These are phyloP conservation scores for Drosophila hamatofila DNA, from an alignment of 2,888 invertebrate genomes.

Conservation along the genomic window DNA sequence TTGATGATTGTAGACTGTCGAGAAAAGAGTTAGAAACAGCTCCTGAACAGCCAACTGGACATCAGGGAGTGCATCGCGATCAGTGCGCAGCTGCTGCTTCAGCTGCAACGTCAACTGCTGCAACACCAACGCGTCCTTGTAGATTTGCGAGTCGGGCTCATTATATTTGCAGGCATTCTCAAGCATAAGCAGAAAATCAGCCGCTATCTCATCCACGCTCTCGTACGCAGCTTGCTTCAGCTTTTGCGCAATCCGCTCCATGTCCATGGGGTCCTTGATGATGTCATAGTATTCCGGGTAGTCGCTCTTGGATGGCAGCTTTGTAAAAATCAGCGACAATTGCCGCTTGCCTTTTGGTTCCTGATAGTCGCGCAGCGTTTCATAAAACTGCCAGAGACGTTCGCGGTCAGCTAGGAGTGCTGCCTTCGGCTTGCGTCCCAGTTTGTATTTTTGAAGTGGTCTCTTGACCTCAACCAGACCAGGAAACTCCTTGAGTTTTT, in stretches of 20 bases:
- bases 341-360: constrained; percentile 94
- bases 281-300: constrained; percentile 99
- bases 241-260: constrained; percentile 96
- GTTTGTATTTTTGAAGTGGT: constrained; percentile 77
- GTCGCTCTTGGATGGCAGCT: constrained; percentile 95
- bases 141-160: constrained; percentile 98
- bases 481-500: constrained; percentile 92
- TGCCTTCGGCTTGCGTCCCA: constrained; percentile 85
- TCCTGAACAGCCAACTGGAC: constrained; percentile 96
- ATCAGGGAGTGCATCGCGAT: constrained; percentile 92
- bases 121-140: constrained; percentile 97
- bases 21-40: constrained; percentile 95
- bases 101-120: constrained; percentile 97
- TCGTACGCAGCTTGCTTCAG: constrained; percentile 91
- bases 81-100: constrained; percentile 92
- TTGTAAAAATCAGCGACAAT: constrained; percentile 97
- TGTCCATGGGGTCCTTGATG: constrained; percentile 97
- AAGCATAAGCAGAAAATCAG: constrained; percentile 96
- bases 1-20: constrained; percentile 97
- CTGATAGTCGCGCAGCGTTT: constrained; percentile 94
- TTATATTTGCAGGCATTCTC: constrained; percentile 99
- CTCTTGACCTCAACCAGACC: constrained; percentile 86
- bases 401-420: constrained; percentile 90
- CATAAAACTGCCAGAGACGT: constrained; percentile 94
- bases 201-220: constrained; percentile 93